Conservation (phyloP, 64 coral and sea anemone genomes). For the Montipora foliosa region DNA sequence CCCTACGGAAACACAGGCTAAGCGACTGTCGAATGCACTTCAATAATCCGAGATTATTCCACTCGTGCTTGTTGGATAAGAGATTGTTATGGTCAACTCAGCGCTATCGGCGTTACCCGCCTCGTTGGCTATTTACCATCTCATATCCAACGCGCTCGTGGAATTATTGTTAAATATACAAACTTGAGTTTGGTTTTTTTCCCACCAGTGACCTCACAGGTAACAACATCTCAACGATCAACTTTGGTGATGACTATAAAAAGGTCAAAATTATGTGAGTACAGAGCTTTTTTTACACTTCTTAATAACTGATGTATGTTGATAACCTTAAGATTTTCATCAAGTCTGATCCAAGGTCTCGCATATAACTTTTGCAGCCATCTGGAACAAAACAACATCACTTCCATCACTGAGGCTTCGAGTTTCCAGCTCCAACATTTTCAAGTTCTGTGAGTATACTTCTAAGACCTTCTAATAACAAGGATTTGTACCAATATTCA, state of each 20-base stretch:
- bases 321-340: not conserved
- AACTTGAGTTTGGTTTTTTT: not conserved
- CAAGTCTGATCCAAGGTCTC: not conserved
- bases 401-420: not conserved
- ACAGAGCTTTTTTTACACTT: not conserved
- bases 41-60: too few relatives aligned
- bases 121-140: too few relatives aligned
- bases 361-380: conserved; percentile 12
- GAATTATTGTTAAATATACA: too few relatives aligned
- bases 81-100: too few relatives aligned
- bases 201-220: not conserved
- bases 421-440: conserved; percentile 1
- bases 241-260: conserved; percentile 25
- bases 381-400: conserved; percentile 49
- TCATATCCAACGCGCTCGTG: too few relatives aligned
- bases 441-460: conserved; percentile 8
- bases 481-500: too few relatives aligned
- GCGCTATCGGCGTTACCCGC: too few relatives aligned
- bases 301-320: not conserved
- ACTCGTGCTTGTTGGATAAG: too few relatives aligned
- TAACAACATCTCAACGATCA: conserved; percentile 33
- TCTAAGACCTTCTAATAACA: too few relatives aligned
- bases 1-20: too few relatives aligned
- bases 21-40: too few relatives aligned
- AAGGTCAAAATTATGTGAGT: conserved; percentile 36